Evolutionary conservation across 2,113 vertebrate genomes (phyloP), one percentile per base, ranked within the genome.

Genomic region (Ancistrus triradiatus): DNA sequence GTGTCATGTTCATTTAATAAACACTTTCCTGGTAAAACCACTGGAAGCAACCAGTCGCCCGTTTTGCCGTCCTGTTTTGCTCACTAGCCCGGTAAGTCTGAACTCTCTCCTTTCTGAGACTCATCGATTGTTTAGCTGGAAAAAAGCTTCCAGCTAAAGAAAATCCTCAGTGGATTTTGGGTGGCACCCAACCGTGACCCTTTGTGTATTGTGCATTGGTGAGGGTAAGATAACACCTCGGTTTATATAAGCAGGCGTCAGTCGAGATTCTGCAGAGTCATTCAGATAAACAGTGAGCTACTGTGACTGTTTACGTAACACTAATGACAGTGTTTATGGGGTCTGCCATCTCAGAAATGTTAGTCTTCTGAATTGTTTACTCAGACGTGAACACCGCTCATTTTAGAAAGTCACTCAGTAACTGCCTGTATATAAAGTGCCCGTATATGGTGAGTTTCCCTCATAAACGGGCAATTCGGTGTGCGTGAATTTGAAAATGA

Each of bases 281-380:
- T n/a, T 37, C 27, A 28, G 19, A 22, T 21, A 38, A 49, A 60
- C 43, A 46, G 38, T 33, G 1, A 11, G 14, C 18, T 31, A 15
- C 6, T 50, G 40, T 33, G 37, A 3, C n/a, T 51, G 44, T 56
- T 69, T 49, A 61, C 37, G 47, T 37, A 44, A 28, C 15, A 43
- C 44, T 55, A 66, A 57, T 74, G 43, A 51, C 38, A 25, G 47
- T 14, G 43, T 65, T 53, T 74, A 37, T 42, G 19, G 33, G 13
- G 35, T 65, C 42, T 35, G 38, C 35, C 53, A 37, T 37, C 44
- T 68, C 46, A 40, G 56, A 40, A 27, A 27, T 8, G 10, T 7
- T 63, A 17, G 19, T 14, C n/a, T 46, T 63, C 18, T 31, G 40
- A 11, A 33, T 1, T 11, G 8, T 53, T 53, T 51, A 52, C 64